Conservation (phyloP, 2,888 invertebrate genomes). For the Ferrisia virgata region DNA sequence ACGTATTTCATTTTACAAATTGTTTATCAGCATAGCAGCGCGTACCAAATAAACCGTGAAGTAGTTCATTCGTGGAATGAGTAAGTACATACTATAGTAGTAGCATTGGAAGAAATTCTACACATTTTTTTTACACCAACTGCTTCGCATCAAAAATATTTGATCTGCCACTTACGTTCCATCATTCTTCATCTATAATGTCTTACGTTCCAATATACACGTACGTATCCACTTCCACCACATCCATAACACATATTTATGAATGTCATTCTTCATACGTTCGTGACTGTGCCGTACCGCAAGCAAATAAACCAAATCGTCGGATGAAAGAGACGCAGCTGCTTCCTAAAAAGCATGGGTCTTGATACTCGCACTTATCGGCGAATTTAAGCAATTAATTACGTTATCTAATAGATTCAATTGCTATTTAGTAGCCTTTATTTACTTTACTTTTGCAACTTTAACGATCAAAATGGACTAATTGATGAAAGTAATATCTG, state of each 20-base stretch:
- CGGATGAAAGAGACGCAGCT: too few relatives aligned
- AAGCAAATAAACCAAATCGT: too few relatives aligned
- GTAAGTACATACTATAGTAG: too few relatives aligned
- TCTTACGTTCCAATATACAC: too few relatives aligned
- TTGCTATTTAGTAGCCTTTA: background rate
- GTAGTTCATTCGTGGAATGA: background rate
- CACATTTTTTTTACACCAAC: background rate
- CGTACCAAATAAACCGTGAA: background rate
- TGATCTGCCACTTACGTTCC: background rate
- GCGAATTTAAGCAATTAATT: too few relatives aligned
- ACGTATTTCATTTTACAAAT: background rate
- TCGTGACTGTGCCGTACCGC: too few relatives aligned
- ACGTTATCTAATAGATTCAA: background rate
- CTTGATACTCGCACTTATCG: too few relatives aligned
- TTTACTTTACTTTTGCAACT: background rate
- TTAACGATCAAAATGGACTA: background rate
- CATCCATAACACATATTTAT: too few relatives aligned
- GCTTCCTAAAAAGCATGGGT: too few relatives aligned
- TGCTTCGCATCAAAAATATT: background rate
- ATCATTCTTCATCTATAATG: background rate
- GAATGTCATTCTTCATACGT: too few relatives aligned
- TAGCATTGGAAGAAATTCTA: background rate
- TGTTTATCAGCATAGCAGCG: background rate
- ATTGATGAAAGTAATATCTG: too few relatives aligned
- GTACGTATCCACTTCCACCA: too few relatives aligned